Conservation (phyloP, 2,113 vertebrate genomes). For the Psammodynastes pulverulentus region DNA sequence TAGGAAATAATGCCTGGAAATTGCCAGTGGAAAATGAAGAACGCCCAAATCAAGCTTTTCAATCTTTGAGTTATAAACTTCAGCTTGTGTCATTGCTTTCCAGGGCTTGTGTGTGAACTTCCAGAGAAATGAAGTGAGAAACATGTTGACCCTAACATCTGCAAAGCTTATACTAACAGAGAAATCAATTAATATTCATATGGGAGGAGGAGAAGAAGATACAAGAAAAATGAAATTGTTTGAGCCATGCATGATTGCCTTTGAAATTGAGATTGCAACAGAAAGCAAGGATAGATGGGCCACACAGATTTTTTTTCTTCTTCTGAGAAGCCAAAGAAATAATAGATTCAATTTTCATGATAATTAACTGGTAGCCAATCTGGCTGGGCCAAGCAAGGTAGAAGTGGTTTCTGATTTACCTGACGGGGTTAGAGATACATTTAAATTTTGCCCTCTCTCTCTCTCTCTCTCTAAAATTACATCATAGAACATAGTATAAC, state of each 20-base stretch:
- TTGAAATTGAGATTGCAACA: constrained; percentile 12
- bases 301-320: not conserved
- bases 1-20: constrained; percentile 30
- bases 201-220: not conserved
- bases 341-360: not conserved
- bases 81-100: not conserved
- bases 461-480: not conserved
- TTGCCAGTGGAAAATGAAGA: constrained; percentile 4
- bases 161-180: not conserved
- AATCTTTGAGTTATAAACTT: not conserved
- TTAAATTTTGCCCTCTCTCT: not conserved
- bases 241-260: not conserved
- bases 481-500: not conserved
- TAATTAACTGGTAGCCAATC: not conserved
- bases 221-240: constrained; percentile 18
- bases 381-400: not conserved
- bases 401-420: not conserved
- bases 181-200: constrained; percentile 2
- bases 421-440: not conserved
- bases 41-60: not conserved
- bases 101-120: constrained; percentile 19
- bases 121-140: not conserved
- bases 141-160: not conserved
- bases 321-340: not conserved
- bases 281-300: not conserved